Conservation (phyloP, 92 coral and sea anemone species). For the Metridium senile region DNA sequence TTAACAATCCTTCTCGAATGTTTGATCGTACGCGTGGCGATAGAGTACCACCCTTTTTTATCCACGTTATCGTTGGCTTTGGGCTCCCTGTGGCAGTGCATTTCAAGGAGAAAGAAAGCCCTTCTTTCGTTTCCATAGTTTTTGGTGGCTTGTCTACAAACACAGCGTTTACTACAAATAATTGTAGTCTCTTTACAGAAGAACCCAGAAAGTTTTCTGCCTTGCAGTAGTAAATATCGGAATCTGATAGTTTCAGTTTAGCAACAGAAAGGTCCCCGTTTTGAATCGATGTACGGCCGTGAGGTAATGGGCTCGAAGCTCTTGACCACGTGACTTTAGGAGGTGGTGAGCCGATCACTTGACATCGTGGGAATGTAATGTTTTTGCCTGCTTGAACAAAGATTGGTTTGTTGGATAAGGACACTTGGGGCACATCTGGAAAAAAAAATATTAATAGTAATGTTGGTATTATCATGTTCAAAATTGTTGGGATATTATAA, state of each 20-base stretch:
- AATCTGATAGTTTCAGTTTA: slow-evolving; percentile 21
- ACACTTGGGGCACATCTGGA: slow-evolving; percentile 51
- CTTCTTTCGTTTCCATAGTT: neutral
- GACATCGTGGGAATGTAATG: slow-evolving; percentile 58
- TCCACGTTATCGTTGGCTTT: slow-evolving; percentile 18
- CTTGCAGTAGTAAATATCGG: slow-evolving; percentile 42
- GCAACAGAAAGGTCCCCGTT: slow-evolving; percentile 15
- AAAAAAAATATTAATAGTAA: neutral
- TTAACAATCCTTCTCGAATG: slow-evolving; percentile 16
- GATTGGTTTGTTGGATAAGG: slow-evolving; percentile 42
- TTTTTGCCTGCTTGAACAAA: slow-evolving; percentile 39
- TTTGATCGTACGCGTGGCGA: neutral
- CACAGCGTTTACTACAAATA: slow-evolving; percentile 32
- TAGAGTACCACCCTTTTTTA: neutral
- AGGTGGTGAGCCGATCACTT: slow-evolving; percentile 56
- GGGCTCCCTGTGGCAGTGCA: slow-evolving; percentile 23
- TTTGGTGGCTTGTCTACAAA: slow-evolving; percentile 43
- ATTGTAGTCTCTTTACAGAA: slow-evolving; percentile 5
- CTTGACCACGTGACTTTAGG: slow-evolving; percentile 68
- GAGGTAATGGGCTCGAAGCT: slow-evolving; percentile 43
- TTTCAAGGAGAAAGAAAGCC: slow-evolving; percentile 5
- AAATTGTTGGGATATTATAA: no score
- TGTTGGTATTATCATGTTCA: neutral
- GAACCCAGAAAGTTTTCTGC: slow-evolving; percentile 50
- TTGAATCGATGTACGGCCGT: slow-evolving; percentile 10